Percentiles rank a stretch among this genome's conserved stretches.
phyloP scores from a whole-genome alignment of 2,797 vertebrate species.

The Pangasius mekongensis region DNA sequence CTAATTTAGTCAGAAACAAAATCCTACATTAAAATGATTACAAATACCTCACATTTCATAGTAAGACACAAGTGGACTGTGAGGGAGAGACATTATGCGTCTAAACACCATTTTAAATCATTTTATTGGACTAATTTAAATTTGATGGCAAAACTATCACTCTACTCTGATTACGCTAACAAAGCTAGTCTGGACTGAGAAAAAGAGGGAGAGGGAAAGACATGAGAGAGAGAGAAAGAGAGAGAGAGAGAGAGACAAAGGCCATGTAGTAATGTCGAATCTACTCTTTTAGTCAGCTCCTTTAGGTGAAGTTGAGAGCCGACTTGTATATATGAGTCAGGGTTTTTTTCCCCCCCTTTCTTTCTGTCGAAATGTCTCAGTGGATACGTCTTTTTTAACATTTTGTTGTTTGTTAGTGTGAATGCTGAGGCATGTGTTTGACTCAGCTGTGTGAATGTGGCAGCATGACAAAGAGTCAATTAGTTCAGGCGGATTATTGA shows the following conservation, averaged over 20 bases:
- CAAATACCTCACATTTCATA: neutral
- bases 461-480: neutral
- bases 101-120: neutral
- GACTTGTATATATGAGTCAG: neutral
- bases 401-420: neutral
- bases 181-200: neutral
- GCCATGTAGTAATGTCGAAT: neutral
- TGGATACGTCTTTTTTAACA: neutral
- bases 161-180: neutral
- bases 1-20: neutral
- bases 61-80: neutral
- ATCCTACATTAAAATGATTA: neutral
- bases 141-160: neutral
- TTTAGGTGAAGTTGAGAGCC: neutral
- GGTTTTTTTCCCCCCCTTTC: neutral
- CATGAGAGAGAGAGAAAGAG: neutral
- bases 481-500: neutral
- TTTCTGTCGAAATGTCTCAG: neutral
- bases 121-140: neutral
- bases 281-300: neutral
- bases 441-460: neutral
- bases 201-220: neutral
- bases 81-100: neutral
- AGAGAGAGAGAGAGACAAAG: neutral
- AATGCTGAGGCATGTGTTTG: neutral